phyloP scores from a whole-genome alignment of 2,113 vertebrate species.

The Hydrolagus affinis region DNA sequence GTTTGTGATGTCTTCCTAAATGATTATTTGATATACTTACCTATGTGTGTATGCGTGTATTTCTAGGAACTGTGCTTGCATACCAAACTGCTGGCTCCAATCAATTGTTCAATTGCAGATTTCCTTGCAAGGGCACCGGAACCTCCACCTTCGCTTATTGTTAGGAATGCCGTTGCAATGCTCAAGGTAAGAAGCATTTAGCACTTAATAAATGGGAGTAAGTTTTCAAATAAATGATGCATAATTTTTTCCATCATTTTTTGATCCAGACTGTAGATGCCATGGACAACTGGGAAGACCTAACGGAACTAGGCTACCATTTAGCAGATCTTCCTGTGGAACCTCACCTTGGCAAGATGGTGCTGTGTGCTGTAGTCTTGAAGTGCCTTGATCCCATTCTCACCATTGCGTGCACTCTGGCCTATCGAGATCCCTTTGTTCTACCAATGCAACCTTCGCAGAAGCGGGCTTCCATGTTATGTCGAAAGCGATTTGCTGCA shows the following conservation, averaged over 20 bases:
- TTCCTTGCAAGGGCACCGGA: conserved; percentile 89
- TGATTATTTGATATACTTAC: conserved; percentile 31
- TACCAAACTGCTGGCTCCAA: conserved; percentile 81
- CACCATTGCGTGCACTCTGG: conserved; percentile 84
- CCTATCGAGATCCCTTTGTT: conserved; percentile 82
- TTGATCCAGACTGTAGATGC: conserved; percentile 75
- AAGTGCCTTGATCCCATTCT: conserved; percentile 94
- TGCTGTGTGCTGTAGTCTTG: conserved; percentile 76
- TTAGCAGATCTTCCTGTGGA: conserved; percentile 84
- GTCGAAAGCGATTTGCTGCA: conserved; percentile 71
- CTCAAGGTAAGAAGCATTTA: conserved; percentile 72
- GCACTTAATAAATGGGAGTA: not conserved
- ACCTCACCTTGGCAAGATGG: conserved; percentile 95
- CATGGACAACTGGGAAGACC: conserved; percentile 82
- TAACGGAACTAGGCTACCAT: conserved; percentile 86
- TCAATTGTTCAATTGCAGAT: conserved; percentile 69
- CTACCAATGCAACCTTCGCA: conserved; percentile 74
- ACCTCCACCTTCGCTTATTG: conserved; percentile 71
- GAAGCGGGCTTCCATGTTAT: conserved; percentile 72
- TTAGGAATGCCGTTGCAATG: conserved; percentile 79
- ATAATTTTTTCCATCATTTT: conserved; percentile 4
- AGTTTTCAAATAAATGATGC: not conserved
- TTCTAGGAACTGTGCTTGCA: conserved; percentile 82
- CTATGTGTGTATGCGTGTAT: conserved; percentile 35
- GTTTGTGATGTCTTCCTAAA: not conserved